phyloP scores from a whole-genome alignment of 2,113 vertebrate species.

The Dasyprocta punctata region DNA sequence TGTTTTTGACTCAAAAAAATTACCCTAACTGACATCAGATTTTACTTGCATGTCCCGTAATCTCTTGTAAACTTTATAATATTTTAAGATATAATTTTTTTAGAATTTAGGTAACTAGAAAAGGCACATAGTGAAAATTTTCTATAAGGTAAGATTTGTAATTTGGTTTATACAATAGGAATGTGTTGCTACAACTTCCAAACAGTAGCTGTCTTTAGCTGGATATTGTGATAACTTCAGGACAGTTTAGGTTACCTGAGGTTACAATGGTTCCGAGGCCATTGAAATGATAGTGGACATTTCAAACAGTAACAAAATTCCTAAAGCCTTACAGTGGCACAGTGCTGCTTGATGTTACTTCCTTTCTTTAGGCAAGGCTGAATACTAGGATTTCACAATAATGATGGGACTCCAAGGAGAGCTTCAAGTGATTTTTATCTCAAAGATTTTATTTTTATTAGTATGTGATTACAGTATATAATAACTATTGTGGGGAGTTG shows the following conservation, averaged over 20 bases:
- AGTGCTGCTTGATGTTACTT: neutral
- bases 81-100: neutral
- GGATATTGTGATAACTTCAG: neutral
- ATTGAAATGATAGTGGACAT: neutral
- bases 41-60: neutral
- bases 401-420: neutral
- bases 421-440: neutral
- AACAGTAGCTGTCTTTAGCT: neutral
- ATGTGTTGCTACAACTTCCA: neutral
- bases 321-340: neutral
- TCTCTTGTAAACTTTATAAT: neutral
- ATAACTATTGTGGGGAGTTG: neutral
- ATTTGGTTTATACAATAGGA: neutral
- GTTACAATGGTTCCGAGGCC: neutral
- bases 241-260: neutral
- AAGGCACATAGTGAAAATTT: neutral
- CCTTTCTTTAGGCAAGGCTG: neutral
- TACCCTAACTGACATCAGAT: neutral
- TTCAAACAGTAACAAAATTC: neutral
- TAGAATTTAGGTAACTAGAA: neutral
- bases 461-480: neutral
- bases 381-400: neutral
- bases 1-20: neutral
- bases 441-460: neutral
- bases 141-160: neutral